Conservation (phyloP, 2,888 invertebrate genomes). For the Cryptus viduatorius region DNA sequence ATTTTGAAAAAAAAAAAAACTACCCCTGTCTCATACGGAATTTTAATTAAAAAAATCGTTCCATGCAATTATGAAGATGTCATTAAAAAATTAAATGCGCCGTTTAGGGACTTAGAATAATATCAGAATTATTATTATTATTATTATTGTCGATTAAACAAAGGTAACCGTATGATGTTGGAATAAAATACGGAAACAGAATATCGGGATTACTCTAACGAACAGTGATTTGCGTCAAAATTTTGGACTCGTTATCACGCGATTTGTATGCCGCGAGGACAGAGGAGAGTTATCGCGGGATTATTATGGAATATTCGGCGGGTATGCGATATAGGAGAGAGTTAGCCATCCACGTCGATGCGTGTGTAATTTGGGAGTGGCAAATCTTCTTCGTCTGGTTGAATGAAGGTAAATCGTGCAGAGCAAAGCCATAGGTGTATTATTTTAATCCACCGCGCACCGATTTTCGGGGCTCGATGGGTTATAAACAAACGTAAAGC, state of each 20-base stretch:
- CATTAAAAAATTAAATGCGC: too few species aligned
- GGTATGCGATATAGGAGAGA: not conserved
- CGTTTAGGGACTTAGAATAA: too few species aligned
- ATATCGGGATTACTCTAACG: not conserved
- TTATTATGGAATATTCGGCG: not conserved
- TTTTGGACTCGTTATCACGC: slow-evolving; percentile 52
- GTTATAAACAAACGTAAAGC: slow-evolving; percentile 60
- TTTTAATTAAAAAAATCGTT: too few species aligned
- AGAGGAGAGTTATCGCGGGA: not conserved
- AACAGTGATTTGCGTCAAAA: slow-evolving; percentile 33
- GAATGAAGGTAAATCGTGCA: slow-evolving; percentile 72
- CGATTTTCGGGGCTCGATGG: slow-evolving; percentile 33
- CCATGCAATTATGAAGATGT: too few species aligned
- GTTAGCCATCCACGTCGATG: slow-evolving; percentile 45
- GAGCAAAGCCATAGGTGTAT: slow-evolving; percentile 76
- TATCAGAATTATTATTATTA: too few species aligned
- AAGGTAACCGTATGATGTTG: not conserved
- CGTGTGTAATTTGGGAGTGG: slow-evolving; percentile 71
- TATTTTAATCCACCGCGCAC: slow-evolving; percentile 79
- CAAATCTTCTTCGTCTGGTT: slow-evolving; percentile 80
- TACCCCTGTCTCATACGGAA: too few species aligned
- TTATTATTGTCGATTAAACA: not conserved
- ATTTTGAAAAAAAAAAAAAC: too few species aligned
- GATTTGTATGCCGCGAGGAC: slow-evolving; percentile 44
- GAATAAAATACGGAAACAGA: not conserved